A percentile compares a stretch with the other conserved stretches of the same genome.
These are phyloP conservation scores for Megamerina dolium DNA, from an alignment of 2,888 invertebrate species.

Conservation along the genomic window DNA sequence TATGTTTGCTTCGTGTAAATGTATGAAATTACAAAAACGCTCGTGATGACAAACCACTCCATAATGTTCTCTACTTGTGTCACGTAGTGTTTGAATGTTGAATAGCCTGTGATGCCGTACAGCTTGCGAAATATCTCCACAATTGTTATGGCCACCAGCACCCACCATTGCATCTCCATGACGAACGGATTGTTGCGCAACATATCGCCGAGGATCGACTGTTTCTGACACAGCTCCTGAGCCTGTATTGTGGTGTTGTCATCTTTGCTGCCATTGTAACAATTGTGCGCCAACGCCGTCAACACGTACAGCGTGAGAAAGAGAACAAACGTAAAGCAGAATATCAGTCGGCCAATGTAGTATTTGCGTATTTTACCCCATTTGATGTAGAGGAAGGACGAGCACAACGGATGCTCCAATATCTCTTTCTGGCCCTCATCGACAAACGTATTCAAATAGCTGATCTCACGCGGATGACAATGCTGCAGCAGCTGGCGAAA, in stretches of 20 bases:
- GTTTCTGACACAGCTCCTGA: conserved; percentile 69
- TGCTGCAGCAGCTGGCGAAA: conserved; percentile 77
- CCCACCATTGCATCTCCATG: conserved; percentile 80
- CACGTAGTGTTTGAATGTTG: conserved; percentile 73
- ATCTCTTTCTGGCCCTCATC: conserved; percentile 86
- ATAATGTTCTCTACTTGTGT: conserved; percentile 79
- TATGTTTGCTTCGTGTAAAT: conserved; percentile 71
- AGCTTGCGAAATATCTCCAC: conserved; percentile 76
- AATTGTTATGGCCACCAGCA: conserved; percentile 69
- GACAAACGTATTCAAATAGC: conserved; percentile 79
- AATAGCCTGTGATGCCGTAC: conserved; percentile 75
- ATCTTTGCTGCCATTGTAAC: conserved; percentile 74
- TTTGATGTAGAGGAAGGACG: conserved; percentile 80
- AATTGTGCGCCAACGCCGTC: conserved; percentile 76
- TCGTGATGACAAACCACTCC: conserved; percentile 80
- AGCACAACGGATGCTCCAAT: conserved; percentile 77
- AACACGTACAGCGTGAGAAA: conserved; percentile 76
- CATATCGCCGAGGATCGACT: conserved; percentile 70
- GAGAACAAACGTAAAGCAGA: conserved; percentile 73
- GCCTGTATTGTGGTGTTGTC: conserved; percentile 67
- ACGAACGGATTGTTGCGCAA: conserved; percentile 68
- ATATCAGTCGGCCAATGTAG: conserved; percentile 71
- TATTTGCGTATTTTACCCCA: conserved; percentile 88
- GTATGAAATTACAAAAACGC: conserved; percentile 77
- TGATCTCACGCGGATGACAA: conserved; percentile 77